Evolutionary conservation across 2,888 invertebrate species (phyloP).

Genomic region (Drosophila cognata): DNA sequence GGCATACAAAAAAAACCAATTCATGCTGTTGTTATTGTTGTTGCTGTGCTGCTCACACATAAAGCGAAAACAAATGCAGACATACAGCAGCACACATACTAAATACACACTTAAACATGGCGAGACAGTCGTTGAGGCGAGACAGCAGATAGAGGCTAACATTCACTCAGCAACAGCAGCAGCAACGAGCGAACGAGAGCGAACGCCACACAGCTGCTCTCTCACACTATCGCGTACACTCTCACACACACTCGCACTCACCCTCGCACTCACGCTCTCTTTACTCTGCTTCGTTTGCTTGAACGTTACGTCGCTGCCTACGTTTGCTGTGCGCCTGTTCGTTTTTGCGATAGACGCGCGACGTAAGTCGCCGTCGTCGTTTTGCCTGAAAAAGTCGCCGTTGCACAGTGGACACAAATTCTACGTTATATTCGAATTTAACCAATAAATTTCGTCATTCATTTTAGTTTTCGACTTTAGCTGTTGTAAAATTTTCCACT

Average conservation of each 20-base stretch:
- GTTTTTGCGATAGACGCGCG: constrained; percentile 85
- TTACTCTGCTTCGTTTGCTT: constrained; percentile 17
- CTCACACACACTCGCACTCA: constrained; percentile 6
- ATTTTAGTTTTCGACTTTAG: not conserved
- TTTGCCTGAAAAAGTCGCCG: constrained; percentile 75
- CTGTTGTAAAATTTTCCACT: constrained; percentile 8
- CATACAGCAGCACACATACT: constrained; percentile 17
- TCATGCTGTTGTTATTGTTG: constrained; percentile 29
- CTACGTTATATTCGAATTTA: not conserved
- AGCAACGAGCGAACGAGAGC: constrained; percentile 13
- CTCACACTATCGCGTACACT: constrained; percentile 6
- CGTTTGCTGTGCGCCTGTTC: constrained; percentile 79
- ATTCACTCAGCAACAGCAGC: constrained; percentile 29
- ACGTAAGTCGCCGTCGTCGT: constrained; percentile 82
- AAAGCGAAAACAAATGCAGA: constrained; percentile 51
- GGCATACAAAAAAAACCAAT: constrained; percentile 48
- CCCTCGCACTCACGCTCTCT: not conserved
- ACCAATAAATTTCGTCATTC: constrained; percentile 9
- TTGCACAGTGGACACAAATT: constrained; percentile 56
- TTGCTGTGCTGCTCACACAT: constrained; percentile 41
- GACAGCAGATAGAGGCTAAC: constrained; percentile 38
- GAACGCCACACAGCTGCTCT: constrained; percentile 29
- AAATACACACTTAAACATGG: constrained; percentile 11
- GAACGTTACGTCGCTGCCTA: constrained; percentile 25
- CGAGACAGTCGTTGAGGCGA: constrained; percentile 17